These are phyloP conservation scores for Drosophila bocqueti DNA, from an alignment of 1,140 invertebrate species.

Conservation along the genomic window DNA sequence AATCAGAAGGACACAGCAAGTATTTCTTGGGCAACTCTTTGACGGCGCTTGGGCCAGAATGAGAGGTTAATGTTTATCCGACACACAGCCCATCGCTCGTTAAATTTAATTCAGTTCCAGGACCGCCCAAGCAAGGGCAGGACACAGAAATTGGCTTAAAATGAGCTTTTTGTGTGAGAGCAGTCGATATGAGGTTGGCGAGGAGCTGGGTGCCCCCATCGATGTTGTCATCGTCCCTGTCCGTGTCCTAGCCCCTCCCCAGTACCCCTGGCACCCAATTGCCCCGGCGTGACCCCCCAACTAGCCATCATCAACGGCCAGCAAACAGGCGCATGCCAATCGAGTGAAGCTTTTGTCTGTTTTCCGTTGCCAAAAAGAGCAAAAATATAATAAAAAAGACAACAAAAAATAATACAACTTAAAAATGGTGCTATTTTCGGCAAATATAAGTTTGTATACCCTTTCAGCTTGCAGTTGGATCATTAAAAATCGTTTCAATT, in stretches of 20 bases:
- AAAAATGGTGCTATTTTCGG: no score
- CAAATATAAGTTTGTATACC: no score
- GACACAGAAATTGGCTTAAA: constrained; percentile 73
- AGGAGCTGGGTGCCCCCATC: constrained; percentile 18
- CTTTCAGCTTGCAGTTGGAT: no score
- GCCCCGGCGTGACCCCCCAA: not conserved
- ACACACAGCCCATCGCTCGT: constrained; percentile 29
- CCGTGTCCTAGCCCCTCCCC: constrained; percentile 4
- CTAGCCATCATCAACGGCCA: constrained; percentile 46
- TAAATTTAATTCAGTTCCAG: constrained; percentile 65
- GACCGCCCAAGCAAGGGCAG: not conserved
- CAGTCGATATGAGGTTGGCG: constrained; percentile 12
- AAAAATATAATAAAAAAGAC: constrained; percentile 6
- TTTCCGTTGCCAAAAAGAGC: constrained; percentile 30
- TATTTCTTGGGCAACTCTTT: constrained; percentile 4
- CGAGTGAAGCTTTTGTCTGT: constrained; percentile 56
- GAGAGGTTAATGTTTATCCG: constrained; percentile 62
- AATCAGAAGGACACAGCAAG: not conserved
- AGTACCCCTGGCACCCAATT: not conserved
- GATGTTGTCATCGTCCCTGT: constrained; percentile 24
- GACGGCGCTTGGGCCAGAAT: constrained; percentile 33
- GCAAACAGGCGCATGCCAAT: constrained; percentile 72
- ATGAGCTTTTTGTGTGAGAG: constrained; percentile 62
- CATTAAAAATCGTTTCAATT: no score
- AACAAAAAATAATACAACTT: constrained; percentile 7